Evolutionary conservation across 1,140 invertebrate genomes (phyloP), one percentile per base, ranked within the genome.

Genomic region (Drosophila sp.): DNA sequence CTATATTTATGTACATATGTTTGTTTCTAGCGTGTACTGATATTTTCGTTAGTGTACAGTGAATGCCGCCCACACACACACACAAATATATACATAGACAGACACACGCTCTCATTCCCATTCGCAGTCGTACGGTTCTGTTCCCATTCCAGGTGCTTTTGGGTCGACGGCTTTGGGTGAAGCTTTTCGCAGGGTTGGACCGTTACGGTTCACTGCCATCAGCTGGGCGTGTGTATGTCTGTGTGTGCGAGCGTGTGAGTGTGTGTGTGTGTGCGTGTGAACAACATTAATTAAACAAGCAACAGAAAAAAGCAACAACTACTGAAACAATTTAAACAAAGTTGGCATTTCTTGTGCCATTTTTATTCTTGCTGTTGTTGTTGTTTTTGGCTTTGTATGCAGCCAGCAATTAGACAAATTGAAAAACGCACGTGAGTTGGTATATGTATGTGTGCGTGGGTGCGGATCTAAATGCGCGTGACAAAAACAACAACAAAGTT

Each of bases 321-420:
- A 14, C 45, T 50, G 7, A 1, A 48, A 34, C 29, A 78, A 69
- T 70, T 76, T 27, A 76, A 76, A 79, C 67, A 84, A 70, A 83
- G 76, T 76, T 83, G 63, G 58, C 59, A 54, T 77, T 76, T 69
- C 54, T 65, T 74, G 48, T 41, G 54, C 11, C 51, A 73, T 62
- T 51, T 62, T 72, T 54, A 2, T 29, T 29, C 4, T 27, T 48
- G 7, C n/a, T 27, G 3, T 27, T 50, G 9, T 7, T 50, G 6
- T 56, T 32, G 25, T 14, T 43, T 25, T 38, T 34, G 54, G 38
- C 27, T 27, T 27, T 32, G 21, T 25, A 25, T 56, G 18, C 25
- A 38, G 56, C 59, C 78, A 72, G 72, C 83, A 84, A 84, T 84
- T 84, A 84, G 41, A 86, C 70, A 84, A 84, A 84, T 84, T 84